phyloP scores from a whole-genome alignment of 2,888 invertebrate genomes.

The Spodoptera exigua region DNA sequence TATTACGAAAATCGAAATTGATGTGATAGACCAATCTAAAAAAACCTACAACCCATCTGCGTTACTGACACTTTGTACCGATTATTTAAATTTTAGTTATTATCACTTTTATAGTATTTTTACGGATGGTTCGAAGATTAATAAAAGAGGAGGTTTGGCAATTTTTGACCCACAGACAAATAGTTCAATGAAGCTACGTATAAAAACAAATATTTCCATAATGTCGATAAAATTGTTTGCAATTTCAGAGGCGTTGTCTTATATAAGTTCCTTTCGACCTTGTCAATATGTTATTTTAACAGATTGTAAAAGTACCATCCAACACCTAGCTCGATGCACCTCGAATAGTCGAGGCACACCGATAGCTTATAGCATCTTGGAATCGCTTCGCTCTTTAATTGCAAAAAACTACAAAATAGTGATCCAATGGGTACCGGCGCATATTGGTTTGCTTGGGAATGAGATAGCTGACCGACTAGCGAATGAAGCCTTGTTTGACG shows the following conservation, averaged over 20 bases:
- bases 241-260: constrained; percentile 5
- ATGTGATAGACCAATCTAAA: neutral
- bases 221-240: neutral
- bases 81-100: neutral
- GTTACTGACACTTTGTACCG: neutral
- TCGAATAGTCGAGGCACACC: constrained; percentile 2
- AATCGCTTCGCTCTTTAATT: neutral
- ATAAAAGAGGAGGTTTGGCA: neutral
- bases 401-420: neutral
- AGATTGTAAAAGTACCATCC: no score
- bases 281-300: neutral
- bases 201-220: constrained; percentile 1
- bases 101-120: neutral
- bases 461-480: neutral
- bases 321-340: neutral
- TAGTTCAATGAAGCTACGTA: neutral
- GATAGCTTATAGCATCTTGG: no score
- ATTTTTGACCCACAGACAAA: neutral
- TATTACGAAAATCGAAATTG: neutral
- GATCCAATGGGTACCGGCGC: constrained; percentile 1
- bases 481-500: neutral
- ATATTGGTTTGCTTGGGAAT: neutral
- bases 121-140: constrained; percentile 1
- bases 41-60: neutral
- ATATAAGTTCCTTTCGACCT: neutral